A percentile compares a stretch with the other conserved stretches of the same genome.
These are phyloP conservation scores for Heterotis niloticus DNA, from an alignment of 2,113 vertebrate species.

Conservation along the genomic window DNA sequence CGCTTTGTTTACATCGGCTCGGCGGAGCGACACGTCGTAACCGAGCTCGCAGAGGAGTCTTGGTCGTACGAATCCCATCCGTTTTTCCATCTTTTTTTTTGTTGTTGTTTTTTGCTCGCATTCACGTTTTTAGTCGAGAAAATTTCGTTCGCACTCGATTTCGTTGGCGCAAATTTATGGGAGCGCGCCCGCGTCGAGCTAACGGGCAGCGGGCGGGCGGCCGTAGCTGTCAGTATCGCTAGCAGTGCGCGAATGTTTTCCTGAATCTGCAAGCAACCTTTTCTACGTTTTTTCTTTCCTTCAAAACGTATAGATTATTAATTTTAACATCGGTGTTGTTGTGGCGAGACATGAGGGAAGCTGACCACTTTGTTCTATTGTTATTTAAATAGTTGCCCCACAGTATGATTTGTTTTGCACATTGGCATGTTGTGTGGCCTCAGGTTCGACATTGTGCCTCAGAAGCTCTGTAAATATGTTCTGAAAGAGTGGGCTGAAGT, in stretches of 20 bases:
- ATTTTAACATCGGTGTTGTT: not conserved
- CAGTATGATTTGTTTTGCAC: not conserved
- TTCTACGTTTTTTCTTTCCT: not conserved
- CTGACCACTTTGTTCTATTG: not conserved
- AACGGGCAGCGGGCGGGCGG: not conserved
- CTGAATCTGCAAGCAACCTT: not conserved
- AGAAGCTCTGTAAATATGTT: not conserved
- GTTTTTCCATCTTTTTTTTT: too few relatives aligned
- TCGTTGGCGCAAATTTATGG: not conserved
- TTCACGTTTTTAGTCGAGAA: too few relatives aligned
- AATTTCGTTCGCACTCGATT: too few relatives aligned
- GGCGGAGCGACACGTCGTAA: not conserved
- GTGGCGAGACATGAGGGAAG: not conserved
- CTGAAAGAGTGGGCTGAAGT: not conserved
- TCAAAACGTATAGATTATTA: not conserved
- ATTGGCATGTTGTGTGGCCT: not conserved
- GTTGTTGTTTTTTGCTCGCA: too few relatives aligned
- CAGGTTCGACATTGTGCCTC: not conserved
- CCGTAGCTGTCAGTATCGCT: not conserved
- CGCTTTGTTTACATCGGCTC: conserved; percentile 7
- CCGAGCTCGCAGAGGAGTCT: not conserved
- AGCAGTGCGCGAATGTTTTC: not conserved
- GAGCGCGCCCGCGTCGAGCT: not conserved
- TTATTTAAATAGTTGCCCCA: not conserved
- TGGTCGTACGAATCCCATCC: not conserved